These are phyloP conservation scores for Fulmarus glacialis DNA, from an alignment of 2,113 vertebrate genomes.

Conservation along the genomic window DNA sequence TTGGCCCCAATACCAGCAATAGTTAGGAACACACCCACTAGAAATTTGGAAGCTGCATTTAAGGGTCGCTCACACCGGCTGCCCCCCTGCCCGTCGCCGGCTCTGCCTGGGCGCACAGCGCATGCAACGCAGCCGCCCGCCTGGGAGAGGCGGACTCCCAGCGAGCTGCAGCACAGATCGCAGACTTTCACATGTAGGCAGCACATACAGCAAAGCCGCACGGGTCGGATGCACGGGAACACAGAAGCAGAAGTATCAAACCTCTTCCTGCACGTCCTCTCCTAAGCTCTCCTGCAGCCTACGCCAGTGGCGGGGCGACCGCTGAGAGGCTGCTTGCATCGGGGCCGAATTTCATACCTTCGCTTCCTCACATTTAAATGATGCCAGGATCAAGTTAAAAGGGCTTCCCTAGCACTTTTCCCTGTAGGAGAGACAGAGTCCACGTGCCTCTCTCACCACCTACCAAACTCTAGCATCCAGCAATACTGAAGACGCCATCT, in stretches of 20 bases:
- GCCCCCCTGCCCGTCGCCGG: fast-evolving
- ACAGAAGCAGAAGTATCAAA: background rate
- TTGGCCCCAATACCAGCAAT: background rate
- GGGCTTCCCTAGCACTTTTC: background rate
- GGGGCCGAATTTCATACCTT: fast-evolving
- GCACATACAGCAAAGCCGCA: background rate
- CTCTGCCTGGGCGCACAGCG: background rate
- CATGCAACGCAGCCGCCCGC: background rate
- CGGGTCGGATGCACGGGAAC: fast-evolving
- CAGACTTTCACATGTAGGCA: fast-evolving
- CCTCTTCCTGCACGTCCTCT: background rate
- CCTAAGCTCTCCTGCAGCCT: background rate
- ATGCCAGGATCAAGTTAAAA: background rate
- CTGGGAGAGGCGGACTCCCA: background rate
- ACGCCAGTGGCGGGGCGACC: fast-evolving
- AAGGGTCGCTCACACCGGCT: background rate
- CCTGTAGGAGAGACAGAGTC: background rate
- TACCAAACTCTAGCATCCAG: background rate
- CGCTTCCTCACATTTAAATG: background rate
- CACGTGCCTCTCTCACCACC: background rate
- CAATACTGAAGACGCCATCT: background rate
- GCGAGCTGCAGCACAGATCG: fast-evolving
- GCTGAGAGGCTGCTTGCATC: background rate
- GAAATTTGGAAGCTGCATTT: background rate
- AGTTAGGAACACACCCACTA: background rate